phyloP scores from a whole-genome alignment of 2,888 invertebrate genomes.

The Amblyjoppa proteus region DNA sequence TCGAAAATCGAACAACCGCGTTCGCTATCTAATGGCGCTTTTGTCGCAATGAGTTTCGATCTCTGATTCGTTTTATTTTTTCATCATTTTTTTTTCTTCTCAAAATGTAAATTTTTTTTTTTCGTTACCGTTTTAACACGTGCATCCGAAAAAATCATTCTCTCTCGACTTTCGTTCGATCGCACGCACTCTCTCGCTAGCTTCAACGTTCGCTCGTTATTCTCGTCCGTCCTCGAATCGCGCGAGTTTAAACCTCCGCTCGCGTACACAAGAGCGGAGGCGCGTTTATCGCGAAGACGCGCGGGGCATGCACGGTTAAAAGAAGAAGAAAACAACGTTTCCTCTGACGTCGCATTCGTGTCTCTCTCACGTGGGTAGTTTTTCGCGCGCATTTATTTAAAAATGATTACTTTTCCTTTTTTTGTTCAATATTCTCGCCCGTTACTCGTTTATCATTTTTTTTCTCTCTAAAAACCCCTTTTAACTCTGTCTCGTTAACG shows the following conservation, averaged over 20 bases:
- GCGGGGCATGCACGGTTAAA: conserved; percentile 26
- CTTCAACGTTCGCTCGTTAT: conserved; percentile 34
- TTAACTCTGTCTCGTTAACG: conserved; percentile 22
- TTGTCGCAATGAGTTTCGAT: conserved; percentile 2
- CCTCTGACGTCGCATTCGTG: conserved; percentile 50
- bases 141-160: conserved; percentile 45
- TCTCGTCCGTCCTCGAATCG: conserved; percentile 24
- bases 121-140: conserved; percentile 37
- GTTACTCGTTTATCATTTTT: conserved; percentile 31
- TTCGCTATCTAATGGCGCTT: neutral
- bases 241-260: neutral
- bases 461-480: conserved; percentile 22
- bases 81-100: conserved; percentile 16
- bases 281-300: neutral
- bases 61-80: conserved; percentile 16
- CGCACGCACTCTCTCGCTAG: conserved; percentile 8
- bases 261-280: neutral
- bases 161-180: conserved; percentile 41
- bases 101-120: conserved; percentile 40
- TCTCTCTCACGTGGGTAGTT: conserved; percentile 48
- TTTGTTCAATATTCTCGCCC: conserved; percentile 22
- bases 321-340: conserved; percentile 46
- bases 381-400: conserved; percentile 23
- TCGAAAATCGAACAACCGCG: conserved; percentile 40
- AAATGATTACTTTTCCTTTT: neutral